These are phyloP conservation scores for Pteruthius melanotis DNA, from an alignment of 2,113 vertebrate genomes.

Conservation along the genomic window DNA sequence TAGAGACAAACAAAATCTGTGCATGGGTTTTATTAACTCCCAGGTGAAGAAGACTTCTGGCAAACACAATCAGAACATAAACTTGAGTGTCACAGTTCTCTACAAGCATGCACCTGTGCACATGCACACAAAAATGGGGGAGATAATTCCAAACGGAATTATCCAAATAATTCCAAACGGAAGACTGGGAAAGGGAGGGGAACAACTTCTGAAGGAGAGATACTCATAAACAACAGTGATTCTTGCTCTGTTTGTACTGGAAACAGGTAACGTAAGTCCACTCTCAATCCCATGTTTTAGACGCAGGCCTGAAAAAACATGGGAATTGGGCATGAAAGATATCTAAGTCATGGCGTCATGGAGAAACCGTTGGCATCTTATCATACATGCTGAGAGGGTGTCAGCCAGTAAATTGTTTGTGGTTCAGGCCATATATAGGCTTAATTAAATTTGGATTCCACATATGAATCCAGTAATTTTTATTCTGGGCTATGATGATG, in stretches of 20 bases:
- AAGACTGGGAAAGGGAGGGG: background rate
- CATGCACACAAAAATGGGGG: accelerated
- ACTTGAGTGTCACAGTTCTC: background rate
- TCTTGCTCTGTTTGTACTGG: background rate
- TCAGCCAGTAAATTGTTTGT: conserved; percentile 28
- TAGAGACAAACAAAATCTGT: background rate
- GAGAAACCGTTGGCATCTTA: background rate
- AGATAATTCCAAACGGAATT: background rate
- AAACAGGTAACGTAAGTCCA: background rate
- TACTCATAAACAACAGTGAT: background rate
- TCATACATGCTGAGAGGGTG: background rate
- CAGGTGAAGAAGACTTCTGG: background rate
- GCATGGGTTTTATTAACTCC: background rate
- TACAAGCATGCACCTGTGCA: background rate
- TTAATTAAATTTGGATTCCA: conserved; percentile 23
- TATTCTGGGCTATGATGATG: conserved; percentile 34
- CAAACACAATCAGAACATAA: background rate
- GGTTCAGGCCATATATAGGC: conserved; percentile 37
- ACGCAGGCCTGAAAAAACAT: background rate
- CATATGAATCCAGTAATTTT: conserved; percentile 33
- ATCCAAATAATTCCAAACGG: background rate
- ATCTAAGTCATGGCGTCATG: background rate
- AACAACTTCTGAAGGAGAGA: background rate
- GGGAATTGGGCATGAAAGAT: background rate
- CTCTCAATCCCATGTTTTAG: background rate